Conservation (phyloP, 2,888 invertebrate genomes). For the Exocentrus adspersus region DNA sequence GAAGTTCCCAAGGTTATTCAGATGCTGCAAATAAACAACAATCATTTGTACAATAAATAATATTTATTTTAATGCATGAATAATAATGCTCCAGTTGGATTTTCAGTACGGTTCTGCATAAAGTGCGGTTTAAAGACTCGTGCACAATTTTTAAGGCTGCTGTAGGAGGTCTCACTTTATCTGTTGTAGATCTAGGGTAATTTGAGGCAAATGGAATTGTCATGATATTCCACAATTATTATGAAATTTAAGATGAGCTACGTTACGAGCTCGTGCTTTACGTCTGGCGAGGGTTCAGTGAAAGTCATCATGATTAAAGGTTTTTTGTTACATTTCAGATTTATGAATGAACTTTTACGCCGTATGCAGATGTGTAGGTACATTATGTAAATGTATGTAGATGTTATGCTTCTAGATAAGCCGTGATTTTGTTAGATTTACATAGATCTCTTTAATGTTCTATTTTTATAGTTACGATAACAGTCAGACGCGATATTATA, state of each 20-base stretch:
- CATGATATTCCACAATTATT: slow-evolving; percentile 44
- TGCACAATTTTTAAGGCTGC: slow-evolving; percentile 37
- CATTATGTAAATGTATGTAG: slow-evolving; percentile 24
- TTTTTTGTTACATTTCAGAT: slow-evolving; percentile 34
- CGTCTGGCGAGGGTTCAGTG: slow-evolving; percentile 33
- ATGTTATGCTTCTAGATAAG: slow-evolving; percentile 12
- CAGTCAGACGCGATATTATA: not conserved
- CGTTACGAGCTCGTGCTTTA: slow-evolving; percentile 28
- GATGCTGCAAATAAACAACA: no score
- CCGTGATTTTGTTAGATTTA: slow-evolving; percentile 5
- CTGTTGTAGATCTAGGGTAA: slow-evolving; percentile 46
- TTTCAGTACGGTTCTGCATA: slow-evolving; percentile 8
- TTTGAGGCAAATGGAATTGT: slow-evolving; percentile 49
- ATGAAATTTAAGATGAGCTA: slow-evolving; percentile 43
- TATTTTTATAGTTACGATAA: not conserved
- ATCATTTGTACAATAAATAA: no score
- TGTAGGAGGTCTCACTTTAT: slow-evolving; percentile 50
- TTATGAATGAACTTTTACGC: slow-evolving; percentile 33
- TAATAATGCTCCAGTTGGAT: not conserved
- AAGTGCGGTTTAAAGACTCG: slow-evolving; percentile 20
- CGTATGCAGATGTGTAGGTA: slow-evolving; percentile 34
- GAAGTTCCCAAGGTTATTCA: not conserved
- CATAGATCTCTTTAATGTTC: not conserved
- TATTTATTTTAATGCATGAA: no score
- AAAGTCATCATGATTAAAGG: slow-evolving; percentile 40